Base-by-base conservation (phyloP, 2,113 vertebrate species). In the Hassar affinis region DNA sequence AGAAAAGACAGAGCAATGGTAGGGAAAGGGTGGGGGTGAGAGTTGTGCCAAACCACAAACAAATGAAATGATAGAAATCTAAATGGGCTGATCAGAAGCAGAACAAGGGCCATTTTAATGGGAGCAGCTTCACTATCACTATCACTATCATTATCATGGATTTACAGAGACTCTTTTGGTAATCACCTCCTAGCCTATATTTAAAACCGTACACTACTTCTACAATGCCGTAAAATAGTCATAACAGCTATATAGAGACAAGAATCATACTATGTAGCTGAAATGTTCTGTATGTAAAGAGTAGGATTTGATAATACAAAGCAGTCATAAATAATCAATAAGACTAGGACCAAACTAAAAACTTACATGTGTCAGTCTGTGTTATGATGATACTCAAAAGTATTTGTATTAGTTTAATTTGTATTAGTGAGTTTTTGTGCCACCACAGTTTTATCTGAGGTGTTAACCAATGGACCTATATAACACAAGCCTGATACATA, bases 11-110 rank as follows among this genome's bases (percentile, higher is more conserved):
- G 49, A 69, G 82, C 9, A 57, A 59, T 38, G 8, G n/a, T 56
- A 69, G 20, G 12, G 18, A 62, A 47, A 75, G 69, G 52, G 38
- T 62, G 38, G n/a, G 11, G 69, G 30, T 33, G 42, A 62, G 54
- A 61, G 18, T 51, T 17, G 14, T 49, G n/a, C 80, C 69, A 75
- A 82, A 75, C 80, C 80, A 61, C 80, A 82, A 75, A 61, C 80
- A 82, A 74, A 74, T 82, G 49, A 47, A 61, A 75, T 1, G 42
- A 74, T 51, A 47, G 33, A 57, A 82, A 54, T 54, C 62, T 22
- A 68, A 69, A 15, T 49, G 49, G 79, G 30, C 1, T 35, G 9
- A 52, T n/a, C 79, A 25, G 49, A 35, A 80, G 45, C 10, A 1
- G 68, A 77, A 83, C 5, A 42, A 51, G 30, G 30, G 42, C 57